Evolutionary conservation across 2,113 vertebrate species (phyloP).

Genomic region (Prinia subflava): DNA sequence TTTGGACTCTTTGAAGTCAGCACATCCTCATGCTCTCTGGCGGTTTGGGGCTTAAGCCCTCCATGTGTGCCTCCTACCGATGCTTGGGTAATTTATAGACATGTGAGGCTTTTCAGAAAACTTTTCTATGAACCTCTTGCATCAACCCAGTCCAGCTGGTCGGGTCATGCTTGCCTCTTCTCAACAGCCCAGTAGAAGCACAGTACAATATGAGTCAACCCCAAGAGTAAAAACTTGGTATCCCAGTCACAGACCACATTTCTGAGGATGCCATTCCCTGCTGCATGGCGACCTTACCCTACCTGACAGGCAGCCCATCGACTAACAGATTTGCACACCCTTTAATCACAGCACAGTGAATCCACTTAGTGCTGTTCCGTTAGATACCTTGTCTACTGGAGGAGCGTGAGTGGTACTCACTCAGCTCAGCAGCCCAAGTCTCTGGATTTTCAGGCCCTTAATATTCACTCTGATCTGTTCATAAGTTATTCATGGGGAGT

Average conservation of each 20-base stretch:
- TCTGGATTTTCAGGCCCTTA: conserved; percentile 37
- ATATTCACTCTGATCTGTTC: conserved; percentile 50
- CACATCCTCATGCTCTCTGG: background rate
- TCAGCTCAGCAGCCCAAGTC: background rate
- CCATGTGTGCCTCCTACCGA: background rate
- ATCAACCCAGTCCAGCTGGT: background rate
- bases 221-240: background rate
- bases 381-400: background rate
- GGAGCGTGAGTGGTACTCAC: background rate
- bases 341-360: background rate
- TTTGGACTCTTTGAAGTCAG: background rate
- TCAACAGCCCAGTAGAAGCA: background rate
- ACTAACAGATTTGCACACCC: background rate
- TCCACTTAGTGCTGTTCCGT: background rate
- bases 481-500: conserved; percentile 56
- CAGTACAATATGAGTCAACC: background rate
- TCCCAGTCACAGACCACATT: background rate
- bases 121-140: background rate
- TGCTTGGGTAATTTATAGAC: background rate
- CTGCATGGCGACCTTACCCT: background rate
- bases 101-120: background rate
- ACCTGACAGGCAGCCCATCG: background rate
- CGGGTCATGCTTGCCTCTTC: accelerated
- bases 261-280: background rate
- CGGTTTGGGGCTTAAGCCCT: background rate